Conservation (phyloP, 2,888 invertebrate species). For the Tenthredo livida region DNA sequence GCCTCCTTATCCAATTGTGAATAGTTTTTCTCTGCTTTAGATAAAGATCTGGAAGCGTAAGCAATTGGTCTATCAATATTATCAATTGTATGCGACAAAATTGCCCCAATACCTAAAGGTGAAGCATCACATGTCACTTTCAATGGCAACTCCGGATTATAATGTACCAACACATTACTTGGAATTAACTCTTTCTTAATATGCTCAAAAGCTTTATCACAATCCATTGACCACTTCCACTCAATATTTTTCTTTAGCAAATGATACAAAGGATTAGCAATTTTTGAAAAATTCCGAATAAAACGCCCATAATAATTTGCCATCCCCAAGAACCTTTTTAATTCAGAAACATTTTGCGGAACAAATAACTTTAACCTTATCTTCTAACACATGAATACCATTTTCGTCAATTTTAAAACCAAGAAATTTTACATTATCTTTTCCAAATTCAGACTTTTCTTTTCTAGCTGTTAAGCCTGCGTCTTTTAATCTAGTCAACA, state of each 20-base stretch:
- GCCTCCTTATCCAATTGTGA: too few species aligned
- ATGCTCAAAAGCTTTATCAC: slow-evolving; percentile 62
- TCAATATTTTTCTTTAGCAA: slow-evolving; percentile 61
- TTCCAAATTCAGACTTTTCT: too few species aligned
- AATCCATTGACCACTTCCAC: slow-evolving; percentile 62
- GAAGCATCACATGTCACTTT: slow-evolving; percentile 74
- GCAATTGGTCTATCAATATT: too few species aligned
- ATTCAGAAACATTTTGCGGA: slow-evolving; percentile 59
- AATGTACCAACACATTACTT: slow-evolving; percentile 59
- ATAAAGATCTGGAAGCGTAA: too few species aligned
- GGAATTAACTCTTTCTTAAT: slow-evolving; percentile 56
- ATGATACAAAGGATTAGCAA: slow-evolving; percentile 64
- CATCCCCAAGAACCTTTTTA: slow-evolving; percentile 65
- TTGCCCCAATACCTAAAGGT: slow-evolving; percentile 68
- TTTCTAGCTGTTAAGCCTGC: too few species aligned
- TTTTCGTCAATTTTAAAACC: too few species aligned
- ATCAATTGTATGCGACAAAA: slow-evolving; percentile 59
- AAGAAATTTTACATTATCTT: too few species aligned
- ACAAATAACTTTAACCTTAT: slow-evolving; percentile 3
- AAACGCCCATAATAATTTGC: slow-evolving; percentile 71
- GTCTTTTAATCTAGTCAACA: too few species aligned
- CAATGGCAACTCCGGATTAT: slow-evolving; percentile 60
- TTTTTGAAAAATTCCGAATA: slow-evolving; percentile 60
- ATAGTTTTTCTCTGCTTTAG: too few species aligned
- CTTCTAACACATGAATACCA: too few species aligned